Evolutionary conservation across 2,888 invertebrate genomes (phyloP), one percentile per base, ranked within the genome.

Genomic region (Cenopis cana): DNA sequence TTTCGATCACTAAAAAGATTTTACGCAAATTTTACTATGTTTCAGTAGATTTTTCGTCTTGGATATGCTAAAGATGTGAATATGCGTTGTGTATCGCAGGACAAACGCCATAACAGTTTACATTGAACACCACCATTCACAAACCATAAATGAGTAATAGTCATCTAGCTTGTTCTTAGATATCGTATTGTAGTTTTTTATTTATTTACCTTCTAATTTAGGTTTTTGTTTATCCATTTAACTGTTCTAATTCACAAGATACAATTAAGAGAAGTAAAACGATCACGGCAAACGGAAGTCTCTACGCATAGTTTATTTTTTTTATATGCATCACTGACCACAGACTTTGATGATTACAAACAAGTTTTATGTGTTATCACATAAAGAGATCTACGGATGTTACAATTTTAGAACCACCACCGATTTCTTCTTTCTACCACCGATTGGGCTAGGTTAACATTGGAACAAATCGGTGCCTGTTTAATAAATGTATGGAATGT

Each of bases 81-180:
- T 89, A 89, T 89, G 91, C 92, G 91, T 91, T 91, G 91, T 91
- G 89, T 90, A 87, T 88, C 82, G 82, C 82, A 85, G 88, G 85
- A 89, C 89, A 90, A 91, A 91, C 91, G 91, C 91, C 91, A 91
- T 91, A 91, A 90, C 90, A 91, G 91, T 89, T 90, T 89, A 88
- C 81, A 79, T 82, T 74, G 76, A 76, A 76, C 70, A 79, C 81
- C 52, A 65, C 54, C 59, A 73, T 60, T 59, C 60, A 73, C 66
- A 60, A 69, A 72, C 65, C 18, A 65, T 54, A 54, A 64, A 49
- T 9, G 14, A 60, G 2, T 38, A 55, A 33, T 57, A 10, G 10
- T 1, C 14, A 29, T 10, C 49, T 33, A 59, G 10, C 20, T 9
- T 0, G 2, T 41, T 49, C 17, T 36, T 0, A 33, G 4, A 12